Conservation (phyloP, 2,113 vertebrate genomes). For the Pangasianodon hypophthalmus region DNA sequence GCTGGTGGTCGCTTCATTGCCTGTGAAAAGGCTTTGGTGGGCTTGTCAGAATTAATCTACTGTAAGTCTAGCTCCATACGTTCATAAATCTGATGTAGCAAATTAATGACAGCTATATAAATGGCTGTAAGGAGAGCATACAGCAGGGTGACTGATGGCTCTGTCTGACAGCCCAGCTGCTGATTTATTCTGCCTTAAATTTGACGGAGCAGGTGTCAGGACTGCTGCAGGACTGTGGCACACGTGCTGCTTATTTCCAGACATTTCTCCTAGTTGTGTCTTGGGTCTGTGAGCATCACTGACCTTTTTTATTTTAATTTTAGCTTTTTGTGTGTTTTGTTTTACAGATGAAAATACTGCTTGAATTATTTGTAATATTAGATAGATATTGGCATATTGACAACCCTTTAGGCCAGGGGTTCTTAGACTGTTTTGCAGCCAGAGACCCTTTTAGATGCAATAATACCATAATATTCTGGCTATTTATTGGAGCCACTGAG, state of each 20-base stretch:
- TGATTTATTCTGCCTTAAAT: constrained; percentile 26
- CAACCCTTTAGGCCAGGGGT: background rate
- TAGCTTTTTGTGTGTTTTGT: background rate
- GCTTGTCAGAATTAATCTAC: constrained; percentile 35
- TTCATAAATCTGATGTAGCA: constrained; percentile 35
- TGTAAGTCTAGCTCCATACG: constrained; percentile 7
- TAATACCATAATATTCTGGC: background rate
- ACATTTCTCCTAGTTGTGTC: background rate
- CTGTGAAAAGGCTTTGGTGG: constrained; percentile 26
- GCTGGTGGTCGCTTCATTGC: background rate
- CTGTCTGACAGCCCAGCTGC: constrained; percentile 33
- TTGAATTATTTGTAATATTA: background rate
- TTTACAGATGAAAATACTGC: background rate
- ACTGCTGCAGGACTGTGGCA: background rate
- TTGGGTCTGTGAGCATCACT: background rate
- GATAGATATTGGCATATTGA: background rate
- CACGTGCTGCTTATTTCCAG: background rate
- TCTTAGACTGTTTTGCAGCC: background rate
- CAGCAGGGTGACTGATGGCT: constrained; percentile 31
- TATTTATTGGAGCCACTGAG: background rate
- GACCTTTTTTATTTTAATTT: background rate
- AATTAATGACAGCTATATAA: constrained; percentile 40
- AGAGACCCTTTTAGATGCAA: background rate
- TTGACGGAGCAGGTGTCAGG: constrained; percentile 30
- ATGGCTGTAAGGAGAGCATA: constrained; percentile 1